These are phyloP conservation scores for Chloroceryle inda DNA, from an alignment of 2,797 vertebrate species.

Conservation along the genomic window DNA sequence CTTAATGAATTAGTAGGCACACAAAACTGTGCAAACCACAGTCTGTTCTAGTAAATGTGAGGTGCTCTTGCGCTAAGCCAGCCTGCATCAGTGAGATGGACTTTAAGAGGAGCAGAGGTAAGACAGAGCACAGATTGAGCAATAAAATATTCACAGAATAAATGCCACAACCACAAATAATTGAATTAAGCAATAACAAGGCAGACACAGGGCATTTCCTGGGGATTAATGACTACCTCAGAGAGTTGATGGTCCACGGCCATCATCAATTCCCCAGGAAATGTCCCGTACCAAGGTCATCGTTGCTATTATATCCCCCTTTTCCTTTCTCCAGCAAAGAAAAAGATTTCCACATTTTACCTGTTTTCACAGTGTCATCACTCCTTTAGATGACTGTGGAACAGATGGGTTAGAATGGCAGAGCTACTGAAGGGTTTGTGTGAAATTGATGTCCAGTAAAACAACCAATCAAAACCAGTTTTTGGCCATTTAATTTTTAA, in stretches of 20 bases:
- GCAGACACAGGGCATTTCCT: slow-evolving; percentile 45
- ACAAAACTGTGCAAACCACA: not conserved
- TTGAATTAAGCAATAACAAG: slow-evolving; percentile 68
- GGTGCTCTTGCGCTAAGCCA: not conserved
- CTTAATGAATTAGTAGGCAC: slow-evolving; percentile 22
- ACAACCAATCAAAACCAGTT: not conserved
- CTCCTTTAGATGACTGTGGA: not conserved
- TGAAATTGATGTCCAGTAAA: not conserved
- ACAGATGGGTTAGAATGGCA: not conserved
- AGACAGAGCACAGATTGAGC: slow-evolving; percentile 44
- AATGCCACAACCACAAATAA: slow-evolving; percentile 65
- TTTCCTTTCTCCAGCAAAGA: slow-evolving; percentile 6
- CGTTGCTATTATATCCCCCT: not conserved
- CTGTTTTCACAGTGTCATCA: slow-evolving; percentile 8
- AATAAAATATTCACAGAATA: slow-evolving; percentile 71
- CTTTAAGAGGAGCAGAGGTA: slow-evolving; percentile 25
- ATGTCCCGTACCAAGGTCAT: slow-evolving; percentile 65
- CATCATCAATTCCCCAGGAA: slow-evolving; percentile 55
- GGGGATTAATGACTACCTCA: slow-evolving; percentile 45
- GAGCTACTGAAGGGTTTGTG: slow-evolving; percentile 1
- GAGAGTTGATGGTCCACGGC: slow-evolving; percentile 42
- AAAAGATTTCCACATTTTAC: slow-evolving; percentile 34
- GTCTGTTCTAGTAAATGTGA: not conserved
- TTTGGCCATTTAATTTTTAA: not conserved
- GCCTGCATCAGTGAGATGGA: not conserved